Base-by-base conservation (phyloP, 2,797 vertebrate species). In the Odontamblyopus lacepedii region DNA sequence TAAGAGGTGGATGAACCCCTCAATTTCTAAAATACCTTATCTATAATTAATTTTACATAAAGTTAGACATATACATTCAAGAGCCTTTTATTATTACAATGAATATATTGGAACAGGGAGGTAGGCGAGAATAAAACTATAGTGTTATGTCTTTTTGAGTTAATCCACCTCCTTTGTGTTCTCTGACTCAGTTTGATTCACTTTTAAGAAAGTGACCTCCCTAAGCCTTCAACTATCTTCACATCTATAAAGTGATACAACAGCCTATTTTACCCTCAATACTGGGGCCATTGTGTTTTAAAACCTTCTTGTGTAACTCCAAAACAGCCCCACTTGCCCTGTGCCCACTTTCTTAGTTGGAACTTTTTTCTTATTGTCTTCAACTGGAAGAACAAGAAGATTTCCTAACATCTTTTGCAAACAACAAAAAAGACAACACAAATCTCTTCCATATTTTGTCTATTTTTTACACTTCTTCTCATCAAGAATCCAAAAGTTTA, bases 371-470 rank as follows among this genome's bases (percentile, higher is more conserved):
- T 91, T 85, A 78, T 91, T 91, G 88, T 90, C 71, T 77, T 69
- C 83, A 67, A 87, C 83, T 92, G 89, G 90, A 93, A 90, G 90
- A 92, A 91, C 88, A 81, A 67, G 69, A 86, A 77, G 78, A 89
- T 86, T 87, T 60, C 84, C 87, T 81, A 81, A 86, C n/a, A 69
- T 60, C 67, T 48, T 69, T 69, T 59, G 35, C 50, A 75, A 68
- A 81, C 76, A 79, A 83, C 84, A 80, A 61, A 83, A 69, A 88
- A 78, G 72, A 92, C 82, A 85, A 86, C 82, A 89, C 79, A 74
- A 80, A 84, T 82, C 63, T 85, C 74, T 84, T 81, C 50, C 69
- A 62, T 75, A 72, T 74, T 80, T 70, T 82, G 76, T 79, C 73
- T 53, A 26, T 74, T 41, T 85, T 83, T 81, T 77, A 87, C 75